phyloP scores from a whole-genome alignment of 2,888 invertebrate species.

The Polyommatus iphigenia region DNA sequence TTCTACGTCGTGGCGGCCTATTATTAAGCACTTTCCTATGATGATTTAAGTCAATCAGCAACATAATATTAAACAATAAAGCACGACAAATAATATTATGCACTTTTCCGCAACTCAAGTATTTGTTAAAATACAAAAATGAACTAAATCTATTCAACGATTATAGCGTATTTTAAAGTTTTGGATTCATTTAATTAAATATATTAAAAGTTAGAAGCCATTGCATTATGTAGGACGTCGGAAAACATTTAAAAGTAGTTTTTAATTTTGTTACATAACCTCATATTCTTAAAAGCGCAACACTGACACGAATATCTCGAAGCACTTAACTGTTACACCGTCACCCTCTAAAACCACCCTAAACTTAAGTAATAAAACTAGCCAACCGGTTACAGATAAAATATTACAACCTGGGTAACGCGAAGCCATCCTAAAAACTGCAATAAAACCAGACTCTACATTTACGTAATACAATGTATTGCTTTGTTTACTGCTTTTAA shows the following conservation, averaged over 20 bases:
- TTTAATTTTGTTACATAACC: background rate
- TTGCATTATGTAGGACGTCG: no score
- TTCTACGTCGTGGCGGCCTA: background rate
- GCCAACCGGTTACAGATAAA: conserved; percentile 69
- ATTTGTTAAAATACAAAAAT: no score
- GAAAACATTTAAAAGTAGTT: background rate
- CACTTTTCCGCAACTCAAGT: no score
- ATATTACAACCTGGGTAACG: conserved; percentile 60
- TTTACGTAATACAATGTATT: conserved; percentile 40
- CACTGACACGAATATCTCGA: conserved; percentile 38
- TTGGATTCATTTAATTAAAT: no score
- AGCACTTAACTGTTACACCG: conserved; percentile 48
- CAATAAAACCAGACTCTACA: conserved; percentile 46
- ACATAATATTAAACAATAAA: no score
- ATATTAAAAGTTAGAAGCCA: no score
- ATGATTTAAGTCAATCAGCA: background rate
- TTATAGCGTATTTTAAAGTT: no score
- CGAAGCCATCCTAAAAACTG: conserved; percentile 51
- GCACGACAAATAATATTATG: no score
- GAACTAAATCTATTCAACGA: no score
- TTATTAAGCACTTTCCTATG: background rate
- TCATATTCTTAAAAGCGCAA: conserved; percentile 8
- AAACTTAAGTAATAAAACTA: conserved; percentile 71
- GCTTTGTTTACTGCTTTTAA: conserved; percentile 35
- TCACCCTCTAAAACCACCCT: conserved; percentile 55